These are phyloP conservation scores for Phanerotoma sp. DNA, from an alignment of 2,888 invertebrate genomes.

Conservation along the genomic window DNA sequence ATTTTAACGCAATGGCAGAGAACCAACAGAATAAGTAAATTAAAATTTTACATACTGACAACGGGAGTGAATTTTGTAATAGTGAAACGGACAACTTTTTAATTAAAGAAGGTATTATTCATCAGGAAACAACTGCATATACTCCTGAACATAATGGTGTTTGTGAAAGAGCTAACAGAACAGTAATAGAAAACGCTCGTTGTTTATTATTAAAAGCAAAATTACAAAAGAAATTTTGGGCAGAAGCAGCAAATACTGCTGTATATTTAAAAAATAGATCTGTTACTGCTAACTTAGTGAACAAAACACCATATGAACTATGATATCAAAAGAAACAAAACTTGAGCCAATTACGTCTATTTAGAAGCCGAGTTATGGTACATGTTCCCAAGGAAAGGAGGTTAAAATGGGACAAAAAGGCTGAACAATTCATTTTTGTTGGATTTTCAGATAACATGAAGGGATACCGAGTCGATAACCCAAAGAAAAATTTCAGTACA, in stretches of 20 bases:
- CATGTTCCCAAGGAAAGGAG: conserved; percentile 16
- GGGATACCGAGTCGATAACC: conserved; percentile 15
- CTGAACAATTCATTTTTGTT: conserved; percentile 12
- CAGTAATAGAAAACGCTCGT: conserved; percentile 12
- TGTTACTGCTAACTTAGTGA: no score
- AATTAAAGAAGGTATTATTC: no score
- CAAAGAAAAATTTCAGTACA: no score
- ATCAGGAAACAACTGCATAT: neutral
- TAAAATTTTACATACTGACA: no score
- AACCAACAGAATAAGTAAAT: no score
- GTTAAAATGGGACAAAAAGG: conserved; percentile 18
- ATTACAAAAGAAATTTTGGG: conserved; percentile 6
- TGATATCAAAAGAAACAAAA: no score
- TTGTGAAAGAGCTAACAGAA: conserved; percentile 17
- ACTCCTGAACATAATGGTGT: conserved; percentile 13
- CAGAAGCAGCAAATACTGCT: conserved; percentile 13
- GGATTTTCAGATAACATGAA: conserved; percentile 13
- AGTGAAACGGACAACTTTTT: no score
- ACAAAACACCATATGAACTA: neutral
- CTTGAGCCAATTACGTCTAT: conserved; percentile 5
- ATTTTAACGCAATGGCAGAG: no score
- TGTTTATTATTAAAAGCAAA: conserved; percentile 1
- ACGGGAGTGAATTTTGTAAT: no score
- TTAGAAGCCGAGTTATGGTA: conserved; percentile 15
- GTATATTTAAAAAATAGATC: conserved; percentile 20